Base-by-base conservation (phyloP, 2,797 vertebrate species). In the Argentina silus region DNA sequence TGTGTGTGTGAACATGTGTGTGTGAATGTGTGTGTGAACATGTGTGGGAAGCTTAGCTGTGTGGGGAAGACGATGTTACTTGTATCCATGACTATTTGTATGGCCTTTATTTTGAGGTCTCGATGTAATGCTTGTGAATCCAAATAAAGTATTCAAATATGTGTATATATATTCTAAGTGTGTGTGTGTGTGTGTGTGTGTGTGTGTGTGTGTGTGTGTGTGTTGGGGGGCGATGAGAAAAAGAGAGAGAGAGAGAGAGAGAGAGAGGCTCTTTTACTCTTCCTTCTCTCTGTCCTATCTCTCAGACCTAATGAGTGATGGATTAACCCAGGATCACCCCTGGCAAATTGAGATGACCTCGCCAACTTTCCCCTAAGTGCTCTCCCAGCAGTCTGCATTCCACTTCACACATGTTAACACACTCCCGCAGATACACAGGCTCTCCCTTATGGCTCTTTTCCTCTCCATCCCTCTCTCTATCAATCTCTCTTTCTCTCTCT, bases 321-420 rank as follows among this genome's bases (percentile, higher is more conserved):
- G 90, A 93, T 91, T 92, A 91, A 90, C 90, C 88, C 68, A 21
- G 81, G 85, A 84, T 91, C 88, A 93, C 78, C 81, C 86, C 83
- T 78, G 80, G 88, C 83, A 88, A 90, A 90, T 88, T 89, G 89
- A 90, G 85, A 90, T 90, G 91, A 92, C 89, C 89, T 82, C 2
- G 3, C 84, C 86, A 88, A 90, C 80, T 79, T 88, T 85, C 80
- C 79, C 82, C 80, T 50, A 62, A 76, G 67, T 73, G 62, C 53
- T 78, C 73, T 70, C 72, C 66, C 67, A 78, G 55, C 77, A 78
- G 70, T 64, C 78, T 69, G 75, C 86, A 85, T 88, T 89, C 87
- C 85, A 76, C 74, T 79, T 85, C 73, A 81, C 75, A 75, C 72
- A 60, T 48, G 53, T 17, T 17, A 47, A 27, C 21, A 47, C 55